Percentiles rank a stretch among this genome's conserved stretches.
phyloP scores from a whole-genome alignment of 2,797 vertebrate species.

The Rhinophrynus dorsalis region DNA sequence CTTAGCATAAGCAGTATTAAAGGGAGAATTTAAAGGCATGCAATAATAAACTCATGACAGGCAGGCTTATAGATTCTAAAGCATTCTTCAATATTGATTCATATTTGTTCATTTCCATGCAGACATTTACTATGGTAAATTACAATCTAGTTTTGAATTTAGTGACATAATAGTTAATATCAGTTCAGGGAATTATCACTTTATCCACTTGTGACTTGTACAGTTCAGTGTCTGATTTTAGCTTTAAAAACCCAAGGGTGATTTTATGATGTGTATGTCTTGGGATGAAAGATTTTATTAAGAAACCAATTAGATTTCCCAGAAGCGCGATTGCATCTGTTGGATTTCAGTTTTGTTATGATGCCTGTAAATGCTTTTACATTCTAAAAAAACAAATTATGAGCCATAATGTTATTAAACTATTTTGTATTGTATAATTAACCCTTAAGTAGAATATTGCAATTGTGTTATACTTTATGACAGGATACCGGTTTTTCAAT shows the following conservation, averaged over 20 bases:
- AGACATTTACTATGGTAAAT: too few species aligned
- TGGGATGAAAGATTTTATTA: conserved; percentile 44
- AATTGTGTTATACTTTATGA: neutral
- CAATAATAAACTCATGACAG: too few species aligned
- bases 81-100: too few species aligned
- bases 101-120: too few species aligned
- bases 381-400: conserved; percentile 24
- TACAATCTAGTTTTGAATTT: neutral
- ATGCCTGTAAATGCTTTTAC: conserved; percentile 15
- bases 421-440: too few species aligned
- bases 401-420: conserved; percentile 24
- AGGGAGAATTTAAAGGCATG: too few species aligned
- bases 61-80: too few species aligned
- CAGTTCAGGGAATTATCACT: neutral
- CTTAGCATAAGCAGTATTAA: too few species aligned
- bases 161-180: conserved; percentile 1
- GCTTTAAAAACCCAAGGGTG: neutral
- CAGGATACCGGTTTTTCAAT: neutral
- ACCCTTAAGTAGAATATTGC: too few species aligned
- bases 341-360: neutral
- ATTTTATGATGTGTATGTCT: conserved; percentile 16
- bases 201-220: neutral
- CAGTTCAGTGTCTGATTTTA: neutral
- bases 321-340: conserved; percentile 2
- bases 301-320: conserved; percentile 45